These are phyloP conservation scores for Meliscaeva auricollis DNA, from an alignment of 2,888 invertebrate species.

Conservation along the genomic window DNA sequence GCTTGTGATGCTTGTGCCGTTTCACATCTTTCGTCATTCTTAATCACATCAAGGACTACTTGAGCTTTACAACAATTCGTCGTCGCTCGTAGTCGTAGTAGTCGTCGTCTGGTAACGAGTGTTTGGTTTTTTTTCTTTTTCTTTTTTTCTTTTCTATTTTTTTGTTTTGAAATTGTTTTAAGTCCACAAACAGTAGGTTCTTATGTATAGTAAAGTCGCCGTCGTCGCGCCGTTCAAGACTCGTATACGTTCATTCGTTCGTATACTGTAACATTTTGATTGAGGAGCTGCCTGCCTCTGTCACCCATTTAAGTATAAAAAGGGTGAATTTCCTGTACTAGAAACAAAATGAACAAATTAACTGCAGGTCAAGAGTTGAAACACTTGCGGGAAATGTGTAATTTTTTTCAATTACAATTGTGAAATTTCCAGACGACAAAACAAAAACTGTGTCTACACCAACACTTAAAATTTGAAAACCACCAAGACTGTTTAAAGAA, in stretches of 20 bases:
- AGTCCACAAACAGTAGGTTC: slow-evolving; percentile 4
- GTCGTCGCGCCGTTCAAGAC: slow-evolving; percentile 9
- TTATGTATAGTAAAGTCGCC: background rate
- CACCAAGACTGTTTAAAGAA: too few relatives aligned
- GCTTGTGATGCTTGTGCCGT: slow-evolving; percentile 8
- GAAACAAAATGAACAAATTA: slow-evolving; percentile 49
- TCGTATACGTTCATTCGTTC: background rate
- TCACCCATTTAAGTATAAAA: slow-evolving; percentile 47
- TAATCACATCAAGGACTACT: slow-evolving; percentile 64
- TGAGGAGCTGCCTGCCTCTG: slow-evolving; percentile 57
- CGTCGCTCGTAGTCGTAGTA: slow-evolving; percentile 30
- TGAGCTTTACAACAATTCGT: slow-evolving; percentile 57
- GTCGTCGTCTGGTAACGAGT: slow-evolving; percentile 62
- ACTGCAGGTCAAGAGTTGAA: slow-evolving; percentile 42
- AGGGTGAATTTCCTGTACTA: slow-evolving; percentile 68
- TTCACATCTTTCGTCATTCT: slow-evolving; percentile 57
- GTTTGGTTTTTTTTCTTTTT: slow-evolving; percentile 40
- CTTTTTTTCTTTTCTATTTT: too few relatives aligned
- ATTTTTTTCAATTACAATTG: slow-evolving; percentile 22
- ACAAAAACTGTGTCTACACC: background rate
- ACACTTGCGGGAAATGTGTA: slow-evolving; percentile 11
- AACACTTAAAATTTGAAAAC: too few relatives aligned
- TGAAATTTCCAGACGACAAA: background rate
- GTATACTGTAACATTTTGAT: slow-evolving; percentile 39
- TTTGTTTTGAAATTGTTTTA: background rate